These are phyloP conservation scores for Saiga tatarica DNA, from an alignment of 2,113 vertebrate species.

Conservation along the genomic window DNA sequence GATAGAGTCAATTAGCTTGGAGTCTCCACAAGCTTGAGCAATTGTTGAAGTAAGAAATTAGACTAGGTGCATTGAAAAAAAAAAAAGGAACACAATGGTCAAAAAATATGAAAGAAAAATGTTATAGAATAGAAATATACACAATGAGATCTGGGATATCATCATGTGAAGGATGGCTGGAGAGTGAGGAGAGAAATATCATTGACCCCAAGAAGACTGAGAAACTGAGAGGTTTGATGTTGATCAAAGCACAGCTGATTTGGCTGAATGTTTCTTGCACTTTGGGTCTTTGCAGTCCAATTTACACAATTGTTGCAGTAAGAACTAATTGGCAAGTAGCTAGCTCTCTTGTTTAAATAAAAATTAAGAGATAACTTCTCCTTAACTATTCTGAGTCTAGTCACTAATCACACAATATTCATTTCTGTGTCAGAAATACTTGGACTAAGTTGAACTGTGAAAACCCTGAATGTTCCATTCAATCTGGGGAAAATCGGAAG, in stretches of 20 bases:
- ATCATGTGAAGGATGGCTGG: not conserved
- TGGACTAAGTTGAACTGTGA: not conserved
- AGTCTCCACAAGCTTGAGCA: not conserved
- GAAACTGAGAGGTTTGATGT: not conserved
- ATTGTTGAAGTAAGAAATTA: not conserved
- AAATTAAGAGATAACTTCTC: not conserved
- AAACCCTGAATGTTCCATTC: not conserved
- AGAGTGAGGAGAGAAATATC: not conserved
- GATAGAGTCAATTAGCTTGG: not conserved
- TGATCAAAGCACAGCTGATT: not conserved
- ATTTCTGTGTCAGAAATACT: not conserved
- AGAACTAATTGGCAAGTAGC: not conserved
- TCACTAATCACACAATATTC: not conserved
- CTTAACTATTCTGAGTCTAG: not conserved
- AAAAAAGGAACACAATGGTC: not conserved
- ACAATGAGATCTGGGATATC: not conserved
- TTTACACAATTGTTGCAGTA: not conserved
- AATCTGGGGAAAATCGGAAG: not conserved
- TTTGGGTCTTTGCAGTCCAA: not conserved
- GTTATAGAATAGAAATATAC: not conserved
- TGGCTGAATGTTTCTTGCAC: not conserved
- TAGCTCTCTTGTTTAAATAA: not conserved
- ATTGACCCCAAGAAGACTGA: not conserved
- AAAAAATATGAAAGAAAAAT: not conserved
- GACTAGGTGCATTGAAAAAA: not conserved